Percentiles rank a stretch among this genome's conserved stretches.
These are phyloP conservation scores for Anhinga anhinga DNA, from an alignment of 2,113 vertebrate genomes.

Conservation along the genomic window DNA sequence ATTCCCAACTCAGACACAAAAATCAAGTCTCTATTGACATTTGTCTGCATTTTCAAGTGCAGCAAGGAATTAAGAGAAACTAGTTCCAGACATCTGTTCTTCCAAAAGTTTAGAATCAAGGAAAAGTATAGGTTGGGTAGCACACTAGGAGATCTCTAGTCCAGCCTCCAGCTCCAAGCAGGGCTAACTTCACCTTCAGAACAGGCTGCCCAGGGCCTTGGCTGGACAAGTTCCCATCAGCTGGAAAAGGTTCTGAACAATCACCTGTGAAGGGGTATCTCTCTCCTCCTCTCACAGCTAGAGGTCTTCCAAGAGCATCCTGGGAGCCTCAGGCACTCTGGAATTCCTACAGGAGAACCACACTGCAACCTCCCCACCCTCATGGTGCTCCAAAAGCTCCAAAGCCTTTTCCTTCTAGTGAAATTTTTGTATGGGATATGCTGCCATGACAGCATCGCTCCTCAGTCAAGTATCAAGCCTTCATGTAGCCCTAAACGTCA, in stretches of 20 bases:
- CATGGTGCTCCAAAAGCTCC: background rate
- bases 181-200: background rate
- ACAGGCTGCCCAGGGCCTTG: background rate
- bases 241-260: background rate
- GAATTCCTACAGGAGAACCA: background rate
- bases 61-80: background rate
- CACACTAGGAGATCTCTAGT: background rate
- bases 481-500: rapidly evolving
- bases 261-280: background rate
- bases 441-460: background rate
- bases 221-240: background rate
- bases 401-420: background rate
- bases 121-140: background rate
- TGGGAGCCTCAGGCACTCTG: background rate
- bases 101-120: background rate
- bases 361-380: background rate
- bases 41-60: background rate
- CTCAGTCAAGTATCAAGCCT: background rate
- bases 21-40: background rate
- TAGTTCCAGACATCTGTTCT: background rate
- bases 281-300: background rate
- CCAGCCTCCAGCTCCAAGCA: background rate
- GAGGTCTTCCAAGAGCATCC: background rate
- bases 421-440: background rate
- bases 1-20: background rate